Percentiles rank a stretch among this genome's conserved stretches.
Conservation (phyloP, 2,797 vertebrate genomes). For the Argentina silus region DNA sequence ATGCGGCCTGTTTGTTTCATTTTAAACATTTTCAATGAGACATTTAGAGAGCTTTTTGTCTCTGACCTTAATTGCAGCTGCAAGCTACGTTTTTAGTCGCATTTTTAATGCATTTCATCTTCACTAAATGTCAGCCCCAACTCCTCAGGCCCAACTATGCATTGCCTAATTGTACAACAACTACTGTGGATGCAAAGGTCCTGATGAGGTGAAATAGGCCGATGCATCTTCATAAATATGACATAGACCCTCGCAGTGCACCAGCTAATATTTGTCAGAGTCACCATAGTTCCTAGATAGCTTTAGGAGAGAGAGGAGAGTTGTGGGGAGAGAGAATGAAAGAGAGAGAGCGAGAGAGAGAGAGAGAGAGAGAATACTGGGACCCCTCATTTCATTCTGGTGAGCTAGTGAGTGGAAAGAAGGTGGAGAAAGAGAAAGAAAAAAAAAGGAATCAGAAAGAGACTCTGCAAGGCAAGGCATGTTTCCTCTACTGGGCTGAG, state of each 20-base stretch:
- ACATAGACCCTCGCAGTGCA: slow-evolving; percentile 31
- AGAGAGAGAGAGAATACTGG: neutral
- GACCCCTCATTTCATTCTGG: too few relatives aligned
- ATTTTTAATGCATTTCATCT: slow-evolving; percentile 62
- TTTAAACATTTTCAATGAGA: slow-evolving; percentile 43
- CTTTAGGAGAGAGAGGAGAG: neutral
- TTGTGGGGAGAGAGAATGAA: neutral
- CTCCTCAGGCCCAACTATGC: slow-evolving; percentile 43
- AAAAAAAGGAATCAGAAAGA: too few relatives aligned
- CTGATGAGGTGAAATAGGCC: slow-evolving; percentile 38
- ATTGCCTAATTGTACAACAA: slow-evolving; percentile 52
- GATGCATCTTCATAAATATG: slow-evolving; percentile 62
- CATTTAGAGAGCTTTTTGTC: slow-evolving; percentile 39
- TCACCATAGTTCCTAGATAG: slow-evolving; percentile 27
- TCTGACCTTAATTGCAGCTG: slow-evolving; percentile 61
- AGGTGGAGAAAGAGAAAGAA: too few relatives aligned
- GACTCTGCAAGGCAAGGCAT: too few relatives aligned
- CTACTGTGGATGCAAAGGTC: slow-evolving; percentile 35
- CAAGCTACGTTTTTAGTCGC: slow-evolving; percentile 46
- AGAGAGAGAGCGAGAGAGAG: neutral
- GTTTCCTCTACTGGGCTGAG: slow-evolving; percentile 8
- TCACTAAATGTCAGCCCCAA: slow-evolving; percentile 48
- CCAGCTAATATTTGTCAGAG: slow-evolving; percentile 49
- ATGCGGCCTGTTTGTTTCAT: slow-evolving; percentile 22
- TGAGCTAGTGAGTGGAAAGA: too few relatives aligned